phyloP scores from a whole-genome alignment of 2,797 vertebrate genomes.

The Buceros bicornis region DNA sequence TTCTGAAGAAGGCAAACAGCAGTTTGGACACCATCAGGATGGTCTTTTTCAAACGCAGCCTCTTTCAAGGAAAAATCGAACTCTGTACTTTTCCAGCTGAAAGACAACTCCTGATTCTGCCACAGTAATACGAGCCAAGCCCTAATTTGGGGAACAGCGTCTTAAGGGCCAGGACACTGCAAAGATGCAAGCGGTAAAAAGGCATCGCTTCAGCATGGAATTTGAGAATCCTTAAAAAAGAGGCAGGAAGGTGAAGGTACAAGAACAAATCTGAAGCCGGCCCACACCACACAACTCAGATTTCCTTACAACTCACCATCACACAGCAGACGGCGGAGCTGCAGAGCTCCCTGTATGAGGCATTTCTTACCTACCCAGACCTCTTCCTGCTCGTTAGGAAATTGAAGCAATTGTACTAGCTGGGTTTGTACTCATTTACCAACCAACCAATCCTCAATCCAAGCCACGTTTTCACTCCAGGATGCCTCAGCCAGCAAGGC shows the following conservation, averaged over 20 bases:
- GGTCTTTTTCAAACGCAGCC: neutral
- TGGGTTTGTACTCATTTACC: neutral
- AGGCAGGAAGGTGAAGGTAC: neutral
- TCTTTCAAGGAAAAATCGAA: slow-evolving; percentile 63
- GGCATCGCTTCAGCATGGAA: neutral
- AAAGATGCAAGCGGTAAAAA: neutral
- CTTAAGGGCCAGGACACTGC: neutral
- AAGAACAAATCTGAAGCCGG: neutral
- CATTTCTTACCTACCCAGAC: neutral
- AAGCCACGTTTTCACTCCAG: slow-evolving; percentile 36
- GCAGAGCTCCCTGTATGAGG: neutral
- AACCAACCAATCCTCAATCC: slow-evolving; percentile 9
- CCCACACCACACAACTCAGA: neutral
- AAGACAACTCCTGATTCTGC: neutral
- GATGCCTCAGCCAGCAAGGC: slow-evolving; percentile 28
- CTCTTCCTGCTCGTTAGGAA: neutral
- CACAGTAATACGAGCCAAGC: neutral
- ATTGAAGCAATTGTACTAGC: neutral
- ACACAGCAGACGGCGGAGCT: neutral
- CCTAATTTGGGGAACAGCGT: neutral
- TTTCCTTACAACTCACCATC: neutral
- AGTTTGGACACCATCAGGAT: neutral
- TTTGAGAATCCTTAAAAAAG: neutral
- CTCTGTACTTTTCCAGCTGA: slow-evolving; percentile 38
- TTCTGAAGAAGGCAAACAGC: neutral